These are phyloP conservation scores for Daphoenositta chrysoptera DNA, from an alignment of 2,113 vertebrate genomes.

Conservation along the genomic window DNA sequence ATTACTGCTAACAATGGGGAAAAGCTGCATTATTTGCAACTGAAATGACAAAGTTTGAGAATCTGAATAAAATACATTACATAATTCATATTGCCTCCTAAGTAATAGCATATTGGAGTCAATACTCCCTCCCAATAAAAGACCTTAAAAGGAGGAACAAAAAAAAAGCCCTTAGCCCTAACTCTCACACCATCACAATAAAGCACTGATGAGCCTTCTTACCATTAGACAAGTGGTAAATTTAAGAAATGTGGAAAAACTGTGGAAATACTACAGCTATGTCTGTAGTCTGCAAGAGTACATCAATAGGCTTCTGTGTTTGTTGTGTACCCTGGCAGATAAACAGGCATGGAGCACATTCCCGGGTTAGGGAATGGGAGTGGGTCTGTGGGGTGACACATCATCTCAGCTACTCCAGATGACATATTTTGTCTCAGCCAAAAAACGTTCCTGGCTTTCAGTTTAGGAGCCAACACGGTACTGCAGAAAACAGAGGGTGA, in stretches of 20 bases:
- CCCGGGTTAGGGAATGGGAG: accelerated
- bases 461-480: background rate
- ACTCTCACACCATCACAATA: background rate
- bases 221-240: background rate
- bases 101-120: background rate
- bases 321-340: background rate
- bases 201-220: background rate
- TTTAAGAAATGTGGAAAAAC: background rate
- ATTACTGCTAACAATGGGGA: background rate
- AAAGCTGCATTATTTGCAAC: background rate
- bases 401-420: background rate
- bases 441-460: background rate
- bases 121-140: background rate
- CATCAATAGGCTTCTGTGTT: background rate
- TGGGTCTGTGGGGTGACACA: background rate
- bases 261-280: background rate
- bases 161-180: background rate
- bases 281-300: background rate
- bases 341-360: background rate
- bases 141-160: background rate
- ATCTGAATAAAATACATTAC: background rate
- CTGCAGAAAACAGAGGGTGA: background rate
- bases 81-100: background rate
- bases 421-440: background rate
- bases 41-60: background rate